Evolutionary conservation across 2,888 invertebrate species (phyloP).

Genomic region (Hydrotaea diabolus): DNA sequence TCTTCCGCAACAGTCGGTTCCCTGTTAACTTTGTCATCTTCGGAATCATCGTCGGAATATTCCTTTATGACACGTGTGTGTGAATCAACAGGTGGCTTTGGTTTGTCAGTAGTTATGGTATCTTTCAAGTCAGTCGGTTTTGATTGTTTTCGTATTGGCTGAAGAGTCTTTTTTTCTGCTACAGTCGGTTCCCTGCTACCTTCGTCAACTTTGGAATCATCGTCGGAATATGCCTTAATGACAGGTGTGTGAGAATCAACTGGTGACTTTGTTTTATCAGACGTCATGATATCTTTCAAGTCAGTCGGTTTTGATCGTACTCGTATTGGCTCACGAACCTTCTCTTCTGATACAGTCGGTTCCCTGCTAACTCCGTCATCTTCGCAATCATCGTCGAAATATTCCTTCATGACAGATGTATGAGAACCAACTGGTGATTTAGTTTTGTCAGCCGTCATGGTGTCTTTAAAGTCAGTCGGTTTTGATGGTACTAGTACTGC

Average conservation of each 20-base stretch:
- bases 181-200: too few relatives aligned
- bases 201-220: too few relatives aligned
- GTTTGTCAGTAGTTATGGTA: background rate
- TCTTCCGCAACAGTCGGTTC: too few relatives aligned
- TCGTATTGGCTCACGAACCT: background rate
- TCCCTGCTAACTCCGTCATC: background rate
- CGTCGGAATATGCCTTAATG: too few relatives aligned
- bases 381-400: background rate
- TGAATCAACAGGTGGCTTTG: background rate
- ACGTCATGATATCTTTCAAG: background rate
- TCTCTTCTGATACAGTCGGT: background rate
- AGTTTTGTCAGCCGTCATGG: background rate
- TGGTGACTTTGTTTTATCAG: constrained; percentile 15
- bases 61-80: background rate
- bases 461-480: background rate
- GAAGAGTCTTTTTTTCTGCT: too few relatives aligned
- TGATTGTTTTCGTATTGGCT: too few relatives aligned
- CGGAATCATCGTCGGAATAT: constrained; percentile 50
- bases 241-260: background rate
- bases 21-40: background rate
- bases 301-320: constrained; percentile 20
- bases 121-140: background rate
- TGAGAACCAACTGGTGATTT: constrained; percentile 16
- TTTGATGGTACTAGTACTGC: background rate
- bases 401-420: background rate